Evolutionary conservation across 2,888 invertebrate genomes (phyloP), one percentile per base, ranked within the genome.

Genomic region (Mimachlamys varia): DNA sequence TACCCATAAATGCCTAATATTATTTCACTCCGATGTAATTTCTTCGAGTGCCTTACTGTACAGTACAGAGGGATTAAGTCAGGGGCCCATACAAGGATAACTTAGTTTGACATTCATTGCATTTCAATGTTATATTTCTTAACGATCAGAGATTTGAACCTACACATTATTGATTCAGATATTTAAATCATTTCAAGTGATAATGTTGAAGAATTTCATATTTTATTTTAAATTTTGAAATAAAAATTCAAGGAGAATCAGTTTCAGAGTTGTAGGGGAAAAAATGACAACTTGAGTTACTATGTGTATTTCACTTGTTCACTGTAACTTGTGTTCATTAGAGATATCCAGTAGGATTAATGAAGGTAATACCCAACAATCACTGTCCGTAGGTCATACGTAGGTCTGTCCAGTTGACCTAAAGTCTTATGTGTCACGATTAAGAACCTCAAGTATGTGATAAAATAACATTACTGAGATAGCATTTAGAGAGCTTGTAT

Each of bases 1-100:
- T 76, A 76, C 76, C 76, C 76, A 76, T 76, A 76, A 76, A 76
- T 76, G 76, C 76, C 76, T 76, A 76, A 76, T 76, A 76, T 76
- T 76, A 76, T 76, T 76, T 33, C 76, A 76, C 33, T 27, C 27
- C 13, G 27, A 33, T 76, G 76, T 76, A 76, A 76, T 76, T 76
- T 76, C 76, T 33, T 76, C 33, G 76, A 76, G 76, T 76, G 76
- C 76, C 76, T 76, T 76, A 76, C 33, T 76, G 33, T 76, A 76
- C 76, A 76, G 33, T 33, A 76, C 33, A 76, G 76, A 76, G 2
- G 33, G 76, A 76, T 76, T 76, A 76, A 76, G 33, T 15, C 15
- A 10, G 76, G 76, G 76, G 76, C 76, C 76, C 76, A 76, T 13
- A 12, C 10, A 76, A 76, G 76, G 76, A 33, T 76, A 33, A 76